Percentiles rank a stretch among this genome's conserved stretches.
Conservation (phyloP, 2,888 invertebrate genomes). For the Nymphalis c-album region DNA sequence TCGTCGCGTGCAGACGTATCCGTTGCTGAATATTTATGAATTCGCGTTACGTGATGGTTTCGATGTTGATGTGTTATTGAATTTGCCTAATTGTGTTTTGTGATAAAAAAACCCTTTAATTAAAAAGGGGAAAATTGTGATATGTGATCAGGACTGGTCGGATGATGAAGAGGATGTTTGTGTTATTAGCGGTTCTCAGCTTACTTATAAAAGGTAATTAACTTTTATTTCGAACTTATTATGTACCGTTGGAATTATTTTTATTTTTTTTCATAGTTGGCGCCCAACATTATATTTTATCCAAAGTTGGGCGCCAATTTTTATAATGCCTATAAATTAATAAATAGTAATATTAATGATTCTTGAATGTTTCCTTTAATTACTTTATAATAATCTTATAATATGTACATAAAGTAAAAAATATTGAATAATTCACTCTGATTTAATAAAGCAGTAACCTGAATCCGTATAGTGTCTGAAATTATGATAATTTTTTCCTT, state of each 20-base stretch:
- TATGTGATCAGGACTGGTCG: conserved; percentile 66
- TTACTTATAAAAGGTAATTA: conserved; percentile 72
- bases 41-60: conserved; percentile 42
- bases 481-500: too few species aligned
- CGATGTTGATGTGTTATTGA: conserved; percentile 31
- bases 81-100: conserved; percentile 41
- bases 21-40: conserved; percentile 23
- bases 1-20: conserved; percentile 50
- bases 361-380: too few species aligned
- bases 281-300: too few species aligned
- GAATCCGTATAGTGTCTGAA: too few species aligned
- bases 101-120: conserved; percentile 37
- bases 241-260: background rate
- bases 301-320: too few species aligned
- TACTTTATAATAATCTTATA: too few species aligned
- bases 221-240: background rate
- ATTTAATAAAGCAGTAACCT: too few species aligned
- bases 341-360: too few species aligned
- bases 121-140: conserved; percentile 53
- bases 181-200: conserved; percentile 65
- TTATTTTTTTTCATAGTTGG: too few species aligned
- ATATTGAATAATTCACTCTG: too few species aligned
- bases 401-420: too few species aligned
- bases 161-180: conserved; percentile 71
- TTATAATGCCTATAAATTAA: too few species aligned